phyloP scores from a whole-genome alignment of 2,888 invertebrate species.

The Brachycybe producta region DNA sequence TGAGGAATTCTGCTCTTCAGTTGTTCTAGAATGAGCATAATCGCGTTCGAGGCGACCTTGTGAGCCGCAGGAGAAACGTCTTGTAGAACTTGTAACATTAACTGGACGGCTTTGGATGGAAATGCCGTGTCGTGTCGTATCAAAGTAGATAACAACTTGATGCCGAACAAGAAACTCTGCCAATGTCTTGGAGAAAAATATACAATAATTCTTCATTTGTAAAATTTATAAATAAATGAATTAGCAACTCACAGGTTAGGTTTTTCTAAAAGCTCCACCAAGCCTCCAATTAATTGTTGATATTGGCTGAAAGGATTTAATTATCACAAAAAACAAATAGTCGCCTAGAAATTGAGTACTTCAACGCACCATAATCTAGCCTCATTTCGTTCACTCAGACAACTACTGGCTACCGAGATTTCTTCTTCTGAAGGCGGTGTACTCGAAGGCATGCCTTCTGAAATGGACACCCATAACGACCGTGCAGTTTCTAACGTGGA shows the following conservation, averaged over 20 bases:
- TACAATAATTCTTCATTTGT: neutral
- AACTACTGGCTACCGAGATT: too few relatives aligned
- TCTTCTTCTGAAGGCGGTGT: too few relatives aligned
- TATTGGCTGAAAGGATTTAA: slow-evolving; percentile 17
- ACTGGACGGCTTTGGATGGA: slow-evolving; percentile 48
- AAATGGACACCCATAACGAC: too few relatives aligned
- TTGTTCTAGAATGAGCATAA: slow-evolving; percentile 40
- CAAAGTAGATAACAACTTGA: slow-evolving; percentile 56
- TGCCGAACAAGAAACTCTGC: slow-evolving; percentile 63
- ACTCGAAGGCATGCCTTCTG: too few relatives aligned
- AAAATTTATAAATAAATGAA: neutral
- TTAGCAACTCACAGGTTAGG: slow-evolving; percentile 7
- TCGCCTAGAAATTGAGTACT: too few relatives aligned
- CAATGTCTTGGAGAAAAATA: slow-evolving; percentile 48
- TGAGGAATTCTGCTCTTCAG: slow-evolving; percentile 53
- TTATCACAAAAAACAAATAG: too few relatives aligned
- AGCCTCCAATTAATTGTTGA: slow-evolving; percentile 14
- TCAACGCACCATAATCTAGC: too few relatives aligned
- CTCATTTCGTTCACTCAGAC: too few relatives aligned
- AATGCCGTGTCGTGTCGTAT: slow-evolving; percentile 56
- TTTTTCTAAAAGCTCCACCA: slow-evolving; percentile 11
- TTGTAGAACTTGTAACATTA: slow-evolving; percentile 50
- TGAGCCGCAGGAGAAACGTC: slow-evolving; percentile 70
- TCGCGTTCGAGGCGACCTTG: slow-evolving; percentile 36
- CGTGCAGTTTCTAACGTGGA: too few relatives aligned